phyloP scores from a whole-genome alignment of 1,140 invertebrate species.

The Drosophila melanogaster region Release_6_plus_ISO1_MT NT_037436.4:17007001-17007500 shows the following conservation, averaged over 20 bases:
- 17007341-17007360: conserved; percentile 1
- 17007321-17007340: conserved; percentile 68
- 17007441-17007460: conserved; percentile 28
- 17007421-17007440: conserved; percentile 38
- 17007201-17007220: conserved; percentile 3
- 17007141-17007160: too few species aligned
- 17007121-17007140: too few species aligned
- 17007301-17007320: conserved; percentile 82
- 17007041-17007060: too few species aligned
- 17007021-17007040: background rate
- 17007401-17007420: conserved; percentile 56
- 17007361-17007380: conserved; percentile 12
- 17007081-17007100: too few species aligned
- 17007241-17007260: conserved; percentile 44
- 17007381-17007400: conserved; percentile 41
- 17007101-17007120: too few species aligned
- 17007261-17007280: conserved; percentile 38
- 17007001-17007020: conserved; percentile 17
- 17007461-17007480: conserved; percentile 39
- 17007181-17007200: background rate
- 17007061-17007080: background rate
- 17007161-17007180: background rate
- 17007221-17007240: conserved; percentile 37
- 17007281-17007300: conserved; percentile 78
- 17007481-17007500: background rate